A percentile compares a stretch with the other conserved stretches of the same genome.
phyloP scores from a whole-genome alignment of 2,797 vertebrate species.

The Macropodus opercularis region DNA sequence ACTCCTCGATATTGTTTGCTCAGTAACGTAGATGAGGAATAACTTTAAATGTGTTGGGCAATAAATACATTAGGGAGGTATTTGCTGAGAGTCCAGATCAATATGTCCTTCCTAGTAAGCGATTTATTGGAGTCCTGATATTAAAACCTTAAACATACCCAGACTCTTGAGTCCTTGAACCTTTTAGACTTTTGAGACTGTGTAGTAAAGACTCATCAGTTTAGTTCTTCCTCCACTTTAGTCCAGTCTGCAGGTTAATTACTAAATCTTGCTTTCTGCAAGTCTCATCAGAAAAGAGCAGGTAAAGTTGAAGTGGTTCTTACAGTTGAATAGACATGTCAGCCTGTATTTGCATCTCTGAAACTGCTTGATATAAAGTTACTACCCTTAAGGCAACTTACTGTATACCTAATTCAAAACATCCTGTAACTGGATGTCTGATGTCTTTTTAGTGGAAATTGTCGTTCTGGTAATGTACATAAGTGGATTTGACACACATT shows the following conservation, averaged over 20 bases:
- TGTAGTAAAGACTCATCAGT: constrained; percentile 42
- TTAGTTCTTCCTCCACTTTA: constrained; percentile 35
- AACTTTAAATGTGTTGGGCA: constrained; percentile 49
- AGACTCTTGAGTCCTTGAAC: constrained; percentile 64
- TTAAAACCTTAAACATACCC: constrained; percentile 53
- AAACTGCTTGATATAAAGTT: constrained; percentile 4
- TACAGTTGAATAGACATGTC: constrained; percentile 15
- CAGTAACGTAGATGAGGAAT: constrained; percentile 16
- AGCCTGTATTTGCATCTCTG: constrained; percentile 21
- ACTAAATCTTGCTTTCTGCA: constrained; percentile 38
- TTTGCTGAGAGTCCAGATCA: constrained; percentile 67
- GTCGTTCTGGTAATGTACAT: background rate
- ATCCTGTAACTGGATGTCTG: constrained; percentile 17
- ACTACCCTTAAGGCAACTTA: no score
- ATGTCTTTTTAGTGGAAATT: constrained; percentile 1
- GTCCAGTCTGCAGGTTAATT: constrained; percentile 49
- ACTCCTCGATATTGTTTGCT: background rate
- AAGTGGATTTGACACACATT: background rate
- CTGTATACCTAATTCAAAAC: constrained; percentile 17
- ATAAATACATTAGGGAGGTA: constrained; percentile 62
- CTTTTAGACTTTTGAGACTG: constrained; percentile 31
- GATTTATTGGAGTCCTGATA: constrained; percentile 60
- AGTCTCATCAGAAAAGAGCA: constrained; percentile 41
- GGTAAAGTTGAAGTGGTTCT: constrained; percentile 25
- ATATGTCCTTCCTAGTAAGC: constrained; percentile 63